Evolutionary conservation across 2,797 vertebrate genomes (phyloP), one percentile per base, ranked within the genome.

Genomic region (Anguilla obscura): DNA sequence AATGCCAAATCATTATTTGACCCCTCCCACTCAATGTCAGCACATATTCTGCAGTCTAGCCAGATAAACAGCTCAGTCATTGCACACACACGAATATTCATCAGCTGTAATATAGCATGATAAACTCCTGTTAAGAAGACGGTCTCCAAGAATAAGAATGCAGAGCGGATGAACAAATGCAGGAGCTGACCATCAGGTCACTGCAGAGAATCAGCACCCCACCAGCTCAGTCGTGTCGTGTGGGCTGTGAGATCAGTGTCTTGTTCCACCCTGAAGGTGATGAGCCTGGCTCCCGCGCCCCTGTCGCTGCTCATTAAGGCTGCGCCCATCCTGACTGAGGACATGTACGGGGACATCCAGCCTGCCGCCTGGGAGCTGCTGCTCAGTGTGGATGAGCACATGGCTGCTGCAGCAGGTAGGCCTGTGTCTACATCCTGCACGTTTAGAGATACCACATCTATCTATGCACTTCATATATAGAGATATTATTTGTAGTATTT

Each of bases 301-400:
- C 94, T 99, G 50, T 99, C 99, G 0, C 95, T 99, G 92, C 95
- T 99, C 5, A 99, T 98, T 93, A 99, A 99, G 91, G 98, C 99
- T 0, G 99, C 99, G 8, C 97, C 98, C 2, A 95, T 99, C 90
- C 93, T 99, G 91, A 99, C 98, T 0, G 99, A 99, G 80, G 99
- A 99, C 93, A 99, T 99, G 99, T 99, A 99, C 0, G 97, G 97
- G 30, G 99, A 99, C 92, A 96, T 99, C 91, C 98, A 99, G 93
- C 99, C 99, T 0, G 98, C 99, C 4, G 99, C 98, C 0, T 99
- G 99, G 99, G 99, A 99, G 86, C 96, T 99, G 9, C 91, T 99
- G 86, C 97, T 99, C 85, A 99, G 98, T 1, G 96, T 99, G 93
- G 99, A 99, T 54, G 98, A 99, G 89, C 99, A 99, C 89, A 99